Percentiles rank a stretch among this genome's conserved stretches.
These are phyloP conservation scores for Xyrauchen texanus DNA, from an alignment of 2,113 vertebrate species.

Conservation along the genomic window DNA sequence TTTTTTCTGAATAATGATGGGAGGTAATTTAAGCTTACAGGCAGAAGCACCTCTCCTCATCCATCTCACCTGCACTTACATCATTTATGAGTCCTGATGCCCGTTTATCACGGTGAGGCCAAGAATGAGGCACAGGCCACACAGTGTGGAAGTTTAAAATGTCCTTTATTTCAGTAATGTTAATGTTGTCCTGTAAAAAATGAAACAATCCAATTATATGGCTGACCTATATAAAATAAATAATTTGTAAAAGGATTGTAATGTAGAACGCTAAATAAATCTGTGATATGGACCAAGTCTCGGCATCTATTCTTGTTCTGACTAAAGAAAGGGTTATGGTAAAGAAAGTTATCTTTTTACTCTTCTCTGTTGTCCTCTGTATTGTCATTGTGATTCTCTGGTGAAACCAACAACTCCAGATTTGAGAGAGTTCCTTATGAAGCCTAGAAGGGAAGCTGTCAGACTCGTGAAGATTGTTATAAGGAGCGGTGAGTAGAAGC, in stretches of 20 bases:
- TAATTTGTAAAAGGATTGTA: too few relatives aligned
- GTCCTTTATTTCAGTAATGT: conserved; percentile 3
- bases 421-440: conserved; percentile 91
- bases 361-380: conserved; percentile 32
- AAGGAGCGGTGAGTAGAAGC: conserved; percentile 84
- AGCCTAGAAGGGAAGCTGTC: conserved; percentile 85
- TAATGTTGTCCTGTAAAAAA: not conserved
- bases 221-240: too few relatives aligned
- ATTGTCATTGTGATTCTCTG: conserved; percentile 24
- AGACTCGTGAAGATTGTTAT: conserved; percentile 95
- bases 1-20: conserved; percentile 48
- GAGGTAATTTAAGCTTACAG: conserved; percentile 66
- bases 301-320: not conserved
- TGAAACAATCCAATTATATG: too few relatives aligned
- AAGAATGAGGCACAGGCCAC: conserved; percentile 29
- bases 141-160: conserved; percentile 34
- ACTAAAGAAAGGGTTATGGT: not conserved
- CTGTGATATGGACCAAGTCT: not conserved
- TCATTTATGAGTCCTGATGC: conserved; percentile 73
- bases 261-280: too few relatives aligned
- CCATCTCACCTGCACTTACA: conserved; percentile 74
- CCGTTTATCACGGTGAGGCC: conserved; percentile 71
- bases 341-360: too few relatives aligned
- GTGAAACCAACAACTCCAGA: conserved; percentile 83
- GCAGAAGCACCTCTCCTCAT: conserved; percentile 71